These are phyloP conservation scores for Polypedilum vanderplanki DNA, from an alignment of 1,140 invertebrate species.

Conservation along the genomic window DNA sequence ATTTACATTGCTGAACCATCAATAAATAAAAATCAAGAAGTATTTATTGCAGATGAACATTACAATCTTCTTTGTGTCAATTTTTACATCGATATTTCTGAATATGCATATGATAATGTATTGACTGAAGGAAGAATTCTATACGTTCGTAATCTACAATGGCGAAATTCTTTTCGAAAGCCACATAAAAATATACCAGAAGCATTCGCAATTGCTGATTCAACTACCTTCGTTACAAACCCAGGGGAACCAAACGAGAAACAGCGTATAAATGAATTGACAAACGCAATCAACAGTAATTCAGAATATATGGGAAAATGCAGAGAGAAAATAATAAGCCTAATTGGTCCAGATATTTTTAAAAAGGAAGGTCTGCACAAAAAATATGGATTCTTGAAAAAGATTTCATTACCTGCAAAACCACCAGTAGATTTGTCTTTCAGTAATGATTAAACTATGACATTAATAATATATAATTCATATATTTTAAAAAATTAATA, in stretches of 20 bases:
- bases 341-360: no score
- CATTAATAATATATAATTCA: no score
- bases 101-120: constrained; percentile 53
- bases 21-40: constrained; percentile 41
- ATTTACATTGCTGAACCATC: constrained; percentile 44
- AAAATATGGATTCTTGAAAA: no score
- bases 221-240: constrained; percentile 44
- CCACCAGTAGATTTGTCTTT: no score
- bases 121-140: constrained; percentile 51
- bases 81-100: constrained; percentile 54
- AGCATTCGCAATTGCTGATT: constrained; percentile 44
- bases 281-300: no score
- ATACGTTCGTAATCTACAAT: constrained; percentile 56
- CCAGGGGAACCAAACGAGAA: constrained; percentile 33
- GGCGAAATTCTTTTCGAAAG: constrained; percentile 38
- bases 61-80: constrained; percentile 51
- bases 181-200: constrained; percentile 40
- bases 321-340: no score
- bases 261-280: neutral
- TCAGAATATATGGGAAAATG: no score
- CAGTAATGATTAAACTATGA: no score
- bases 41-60: constrained; percentile 47
- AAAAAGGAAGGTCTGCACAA: no score
- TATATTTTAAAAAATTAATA: no score
- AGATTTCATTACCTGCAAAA: no score